phyloP scores from a whole-genome alignment of 2,888 invertebrate genomes.

The Melinopterus prodromus region DNA sequence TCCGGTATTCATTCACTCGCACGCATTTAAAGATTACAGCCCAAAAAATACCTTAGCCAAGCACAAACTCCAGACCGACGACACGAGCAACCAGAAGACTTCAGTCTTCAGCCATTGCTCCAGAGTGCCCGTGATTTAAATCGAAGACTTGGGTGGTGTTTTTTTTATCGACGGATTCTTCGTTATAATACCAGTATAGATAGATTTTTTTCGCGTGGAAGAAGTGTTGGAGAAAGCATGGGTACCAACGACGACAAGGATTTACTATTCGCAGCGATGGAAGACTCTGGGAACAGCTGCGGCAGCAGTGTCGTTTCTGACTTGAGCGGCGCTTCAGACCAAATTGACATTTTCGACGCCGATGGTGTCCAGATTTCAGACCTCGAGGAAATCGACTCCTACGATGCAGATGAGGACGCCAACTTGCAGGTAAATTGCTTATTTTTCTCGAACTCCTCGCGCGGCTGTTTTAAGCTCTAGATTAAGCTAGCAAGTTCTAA shows the following conservation, averaged over 20 bases:
- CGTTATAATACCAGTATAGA: neutral
- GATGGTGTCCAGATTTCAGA: constrained; percentile 68
- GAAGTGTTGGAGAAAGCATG: neutral
- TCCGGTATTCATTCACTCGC: neutral
- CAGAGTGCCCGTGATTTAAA: neutral
- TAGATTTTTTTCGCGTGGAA: constrained; percentile 15
- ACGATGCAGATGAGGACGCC: constrained; percentile 44
- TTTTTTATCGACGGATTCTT: neutral
- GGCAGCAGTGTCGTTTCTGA: constrained; percentile 60
- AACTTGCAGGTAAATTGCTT: constrained; percentile 53
- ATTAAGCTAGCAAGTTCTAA: too few relatives aligned
- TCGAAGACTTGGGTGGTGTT: neutral
- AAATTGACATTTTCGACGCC: constrained; percentile 65
- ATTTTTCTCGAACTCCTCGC: neutral
- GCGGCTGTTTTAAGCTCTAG: neutral
- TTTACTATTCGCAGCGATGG: constrained; percentile 55
- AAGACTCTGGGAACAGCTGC: constrained; percentile 61
- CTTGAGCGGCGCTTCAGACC: constrained; percentile 56
- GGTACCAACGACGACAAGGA: constrained; percentile 47
- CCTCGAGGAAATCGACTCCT: constrained; percentile 66
- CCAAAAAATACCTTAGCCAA: neutral
- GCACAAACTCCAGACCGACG: neutral
- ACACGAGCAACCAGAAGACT: neutral
- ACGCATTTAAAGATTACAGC: neutral
- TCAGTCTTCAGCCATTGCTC: too few relatives aligned